Base-by-base conservation (phyloP, 2,797 vertebrate genomes). In the Perodicticus potto region DNA sequence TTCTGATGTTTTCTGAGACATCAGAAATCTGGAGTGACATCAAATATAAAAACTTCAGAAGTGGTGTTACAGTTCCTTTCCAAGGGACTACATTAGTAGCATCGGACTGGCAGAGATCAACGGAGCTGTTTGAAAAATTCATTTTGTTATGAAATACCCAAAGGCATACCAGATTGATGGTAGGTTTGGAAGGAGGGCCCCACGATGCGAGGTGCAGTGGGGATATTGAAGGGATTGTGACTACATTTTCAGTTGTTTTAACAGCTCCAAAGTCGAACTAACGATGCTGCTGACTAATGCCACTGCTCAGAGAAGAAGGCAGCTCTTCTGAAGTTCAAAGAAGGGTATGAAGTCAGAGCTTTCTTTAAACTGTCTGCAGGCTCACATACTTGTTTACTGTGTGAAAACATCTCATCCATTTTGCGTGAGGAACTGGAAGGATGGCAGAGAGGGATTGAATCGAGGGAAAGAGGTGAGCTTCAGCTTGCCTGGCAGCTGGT, bases 111-210 rank as follows among this genome's bases (percentile, higher is more conserved):
- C 76, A 45, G 73, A 34, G 74, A 12, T 6, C 0, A 1, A 37
- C 17, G 1, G 0, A 17, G 22, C 57, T 34, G 49, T 34, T 7
- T n/a, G 45, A 49, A 78, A 40, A 40, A 49, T 20, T 27, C 63
- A 0, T 23, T 40, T 69, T 27, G 32, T 20, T 40, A 19, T 0
- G 7, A 85, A 32, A 14, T 63, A 20, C 17, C 55, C 3, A 0
- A 13, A 11, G 59, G 53, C 34, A 1, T 1, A 1, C 27, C 45
- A 4, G 2, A 0, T 3, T 7, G n/a, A 2, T 4, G 2, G 63
- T 11, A 5, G 57, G 61, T 34, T 16, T n/a, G 25, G 43, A 61
- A 82, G 70, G 90, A 72, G 22, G 37, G 25, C 63, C 4, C 25
- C n/a, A 6, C 14, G 4, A 9, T n/a, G 8, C 0, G 0, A 27